Evolutionary conservation across 2,888 invertebrate genomes (phyloP).

Genomic region (Drosophila emarginata): DNA sequence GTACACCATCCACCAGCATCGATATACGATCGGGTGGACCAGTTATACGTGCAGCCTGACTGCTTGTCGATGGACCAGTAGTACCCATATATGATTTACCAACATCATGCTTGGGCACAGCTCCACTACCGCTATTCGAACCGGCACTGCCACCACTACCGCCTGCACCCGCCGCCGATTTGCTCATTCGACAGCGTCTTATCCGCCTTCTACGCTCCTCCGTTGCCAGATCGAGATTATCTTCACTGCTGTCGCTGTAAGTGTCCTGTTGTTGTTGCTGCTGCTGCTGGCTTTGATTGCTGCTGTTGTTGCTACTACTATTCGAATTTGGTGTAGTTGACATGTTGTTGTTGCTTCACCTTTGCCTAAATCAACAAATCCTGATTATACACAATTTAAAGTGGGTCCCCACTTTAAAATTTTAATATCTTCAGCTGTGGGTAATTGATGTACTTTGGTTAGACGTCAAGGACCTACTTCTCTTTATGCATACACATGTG

Average conservation of each 20-base stretch:
- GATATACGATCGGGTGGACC: constrained; percentile 88
- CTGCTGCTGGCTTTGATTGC: constrained; percentile 57
- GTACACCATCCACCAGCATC: constrained; percentile 97
- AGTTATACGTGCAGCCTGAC: constrained; percentile 12
- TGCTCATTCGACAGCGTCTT: constrained; percentile 84
- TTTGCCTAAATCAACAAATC: not conserved
- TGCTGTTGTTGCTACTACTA: constrained; percentile 74
- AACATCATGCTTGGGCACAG: constrained; percentile 5
- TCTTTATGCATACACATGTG: not conserved
- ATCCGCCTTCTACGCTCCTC: constrained; percentile 88
- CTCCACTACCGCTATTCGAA: not conserved
- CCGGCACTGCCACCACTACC: constrained; percentile 37
- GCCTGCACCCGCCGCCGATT: constrained; percentile 40
- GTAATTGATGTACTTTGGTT: not conserved
- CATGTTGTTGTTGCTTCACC: constrained; percentile 64
- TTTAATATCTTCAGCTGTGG: no score
- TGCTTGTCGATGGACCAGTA: constrained; percentile 24
- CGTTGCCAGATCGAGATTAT: constrained; percentile 88
- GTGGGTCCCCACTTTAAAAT: no score
- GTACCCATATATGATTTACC: constrained; percentile 26
- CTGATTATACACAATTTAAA: no score
- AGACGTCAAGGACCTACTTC: not conserved
- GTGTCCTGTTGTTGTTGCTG: constrained; percentile 64
- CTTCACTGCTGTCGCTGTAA: constrained; percentile 89
- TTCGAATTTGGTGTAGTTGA: constrained; percentile 79